Evolutionary conservation across 2,797 vertebrate species (phyloP).

Genomic region (Carcharodon carcharias): DNA sequence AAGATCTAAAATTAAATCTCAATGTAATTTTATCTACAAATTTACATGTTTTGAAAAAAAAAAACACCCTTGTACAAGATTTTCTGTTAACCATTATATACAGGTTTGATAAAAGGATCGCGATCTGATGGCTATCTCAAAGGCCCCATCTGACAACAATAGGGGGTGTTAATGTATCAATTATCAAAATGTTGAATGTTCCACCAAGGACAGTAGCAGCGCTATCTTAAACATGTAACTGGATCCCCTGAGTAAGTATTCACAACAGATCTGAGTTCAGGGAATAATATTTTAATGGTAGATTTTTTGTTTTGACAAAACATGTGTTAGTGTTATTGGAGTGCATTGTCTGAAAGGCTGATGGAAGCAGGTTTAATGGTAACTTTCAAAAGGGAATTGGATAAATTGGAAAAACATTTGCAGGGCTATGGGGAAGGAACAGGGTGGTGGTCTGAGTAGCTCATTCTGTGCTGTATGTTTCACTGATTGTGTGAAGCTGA

Average conservation of each 20-base stretch:
- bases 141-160: background rate
- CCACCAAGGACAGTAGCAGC: background rate
- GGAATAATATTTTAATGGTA: background rate
- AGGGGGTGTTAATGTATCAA: background rate
- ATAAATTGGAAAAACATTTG: background rate
- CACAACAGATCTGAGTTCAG: background rate
- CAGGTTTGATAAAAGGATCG: background rate
- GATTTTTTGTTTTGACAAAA: background rate
- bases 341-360: background rate
- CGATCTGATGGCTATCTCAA: background rate
- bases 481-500: too few species aligned
- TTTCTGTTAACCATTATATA: background rate
- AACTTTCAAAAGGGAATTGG: background rate
- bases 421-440: background rate
- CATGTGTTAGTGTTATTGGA: background rate
- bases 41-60: background rate
- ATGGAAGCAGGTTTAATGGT: background rate
- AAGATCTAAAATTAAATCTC: background rate
- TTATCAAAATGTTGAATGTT: background rate
- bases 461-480: background rate
- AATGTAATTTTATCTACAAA: background rate
- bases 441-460: background rate
- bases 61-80: background rate
- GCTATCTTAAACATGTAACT: background rate
- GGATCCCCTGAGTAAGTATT: background rate